These are phyloP conservation scores for Drosophila prolongata DNA, from an alignment of 2,888 invertebrate species.

Conservation along the genomic window DNA sequence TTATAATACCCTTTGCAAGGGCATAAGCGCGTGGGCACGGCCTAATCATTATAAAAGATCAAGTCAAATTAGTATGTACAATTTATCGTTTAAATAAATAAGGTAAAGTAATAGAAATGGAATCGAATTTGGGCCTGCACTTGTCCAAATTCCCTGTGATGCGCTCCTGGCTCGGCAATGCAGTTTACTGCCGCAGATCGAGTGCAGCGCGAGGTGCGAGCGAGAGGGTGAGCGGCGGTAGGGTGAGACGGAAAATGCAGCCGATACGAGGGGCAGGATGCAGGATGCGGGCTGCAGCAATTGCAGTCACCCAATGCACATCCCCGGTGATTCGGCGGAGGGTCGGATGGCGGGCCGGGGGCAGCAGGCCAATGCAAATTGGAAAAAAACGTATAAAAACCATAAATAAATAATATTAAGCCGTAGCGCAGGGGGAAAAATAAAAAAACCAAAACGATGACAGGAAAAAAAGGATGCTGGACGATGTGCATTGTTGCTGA, in stretches of 20 bases:
- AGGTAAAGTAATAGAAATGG: too few species aligned
- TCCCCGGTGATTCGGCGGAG: not conserved
- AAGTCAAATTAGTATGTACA: too few species aligned
- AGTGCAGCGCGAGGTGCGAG: constrained; percentile 36
- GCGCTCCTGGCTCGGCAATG: constrained; percentile 9
- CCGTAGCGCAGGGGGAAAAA: constrained; percentile 54
- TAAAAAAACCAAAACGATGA: constrained; percentile 43
- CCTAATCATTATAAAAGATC: too few species aligned
- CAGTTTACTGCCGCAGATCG: constrained; percentile 20
- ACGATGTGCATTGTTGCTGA: constrained; percentile 30
- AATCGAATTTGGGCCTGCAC: too few species aligned
- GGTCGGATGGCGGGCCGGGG: constrained; percentile 1
- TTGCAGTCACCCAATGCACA: constrained; percentile 12
- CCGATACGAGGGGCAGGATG: constrained; percentile 1
- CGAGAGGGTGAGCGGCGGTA: constrained; percentile 23
- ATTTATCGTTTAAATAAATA: not conserved
- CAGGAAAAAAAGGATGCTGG: constrained; percentile 45
- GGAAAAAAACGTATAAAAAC: constrained; percentile 61
- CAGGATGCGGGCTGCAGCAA: not conserved
- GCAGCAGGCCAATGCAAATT: constrained; percentile 38
- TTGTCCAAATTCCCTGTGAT: not conserved
- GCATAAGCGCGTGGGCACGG: too few species aligned
- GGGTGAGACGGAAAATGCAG: constrained; percentile 58
- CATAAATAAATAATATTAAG: constrained; percentile 80
- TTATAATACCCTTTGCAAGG: too few species aligned